Base-by-base conservation (phyloP, 2,797 vertebrate genomes). In the Paguma larvata region DNA sequence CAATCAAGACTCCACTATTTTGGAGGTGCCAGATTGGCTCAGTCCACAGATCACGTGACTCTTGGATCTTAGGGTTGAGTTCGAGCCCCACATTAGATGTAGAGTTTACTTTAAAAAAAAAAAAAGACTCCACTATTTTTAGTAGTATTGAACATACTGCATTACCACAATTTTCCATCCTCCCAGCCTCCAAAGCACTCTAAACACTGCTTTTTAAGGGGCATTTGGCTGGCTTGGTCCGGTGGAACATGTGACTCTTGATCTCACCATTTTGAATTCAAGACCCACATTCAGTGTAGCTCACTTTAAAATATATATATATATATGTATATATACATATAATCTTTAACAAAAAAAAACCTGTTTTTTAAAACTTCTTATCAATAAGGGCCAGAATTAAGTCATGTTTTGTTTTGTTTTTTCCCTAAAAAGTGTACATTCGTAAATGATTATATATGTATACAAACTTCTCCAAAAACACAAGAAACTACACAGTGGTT, bases 1-100 rank as follows among this genome's bases (percentile, higher is more conserved):
- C n/a, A n/a, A 89, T 67, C 12, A 34, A 94, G 27, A 91, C 23
- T 89, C 41, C 46, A 59, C 21, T 85, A 91, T n/a, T 91, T 70
- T 21, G 4, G n/a, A 70, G 67, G 67, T 19, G 34, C n/a, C 67
- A 34, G 67, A n/a, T n/a, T 34, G n/a, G 67, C 67, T 70, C n/a
- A 70, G n/a, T 70, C n/a, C 18, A 38, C 19, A 3, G 9, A 70
- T 70, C 67, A 70, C 21, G 67, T 70, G 67, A 70, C 67, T 38
- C 67, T 38, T 38, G n/a, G n/a, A 70, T 34, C n/a, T 38, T 2
- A 34, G 67, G n/a, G 3, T 34, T 18, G 67, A 70, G 67, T 70
- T 68, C 15, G 3, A 68, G 65, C 65, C 32, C 18, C 18, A 70
- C n/a, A 11, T 5, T 70, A 18, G n/a, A 21, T 19, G 34, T 34